Base-by-base conservation (phyloP, 2,888 invertebrate genomes). In the Neuroscelio doddi region DNA sequence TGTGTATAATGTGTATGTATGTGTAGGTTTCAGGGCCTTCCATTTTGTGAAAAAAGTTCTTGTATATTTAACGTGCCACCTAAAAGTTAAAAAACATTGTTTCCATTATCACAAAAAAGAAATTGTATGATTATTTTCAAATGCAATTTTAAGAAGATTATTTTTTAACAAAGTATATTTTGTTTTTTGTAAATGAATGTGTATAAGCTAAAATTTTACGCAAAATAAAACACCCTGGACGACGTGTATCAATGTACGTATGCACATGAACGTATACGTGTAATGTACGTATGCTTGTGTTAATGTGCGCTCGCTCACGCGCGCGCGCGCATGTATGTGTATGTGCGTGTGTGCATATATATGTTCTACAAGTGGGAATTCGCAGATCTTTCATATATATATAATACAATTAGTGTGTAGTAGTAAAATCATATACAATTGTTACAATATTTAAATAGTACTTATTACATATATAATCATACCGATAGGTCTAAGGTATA, bases 381-480 rank as follows among this genome's bases (percentile, higher is more conserved):
- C 76, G 78, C 78, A 80, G 78, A 80, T 80, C 77, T 75, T 80
- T 72, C 77, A 78, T 81, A 81, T 80, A 79, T 80, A 83, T 83
- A 83, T 83, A 82, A 83, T 84, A 84, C 84, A 84, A 82, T 83
- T 81, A 84, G 82, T 82, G 79, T 84, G 80, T 83, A 81, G 76
- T 82, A 83, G 81, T 83, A 83, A 83, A 83, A 83, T 84, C 83
- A 84, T 84, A 84, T 84, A 84, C 84, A 84, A 83, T 84, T 84
- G 82, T 84, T 84, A 84, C 83, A 83, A 83, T 84, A 82, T 83
- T 84, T 83, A 84, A 84, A 84, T 83, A 84, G 79, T 82, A 83
- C 83, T 83, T 84, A 84, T 84, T 82, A 82, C 82, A 83, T 82
- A 77, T 79, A 82, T 80, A 81, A n/a, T 75, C 59, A 76, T 80